Base-by-base conservation (phyloP, 2,113 vertebrate genomes). In the Macaca nemestrina region DNA sequence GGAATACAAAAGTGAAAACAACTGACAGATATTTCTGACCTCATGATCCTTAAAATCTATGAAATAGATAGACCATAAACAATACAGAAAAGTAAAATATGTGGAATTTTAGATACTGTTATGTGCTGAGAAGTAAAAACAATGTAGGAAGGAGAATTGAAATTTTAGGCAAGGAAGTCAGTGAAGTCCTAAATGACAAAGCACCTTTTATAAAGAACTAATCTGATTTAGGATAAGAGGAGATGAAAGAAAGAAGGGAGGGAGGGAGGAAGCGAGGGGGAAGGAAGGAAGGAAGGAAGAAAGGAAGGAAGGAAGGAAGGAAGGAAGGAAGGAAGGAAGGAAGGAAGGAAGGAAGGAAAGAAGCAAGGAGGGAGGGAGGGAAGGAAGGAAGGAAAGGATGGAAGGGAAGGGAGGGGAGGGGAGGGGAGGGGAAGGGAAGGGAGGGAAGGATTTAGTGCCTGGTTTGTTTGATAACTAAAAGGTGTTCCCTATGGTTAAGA, bases 201-300 rank as follows among this genome's bases (percentile, higher is more conserved):
- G 2, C 27, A 0, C 1, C 20, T 57, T 70, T 90, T 61, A 0
- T 40, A 79, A 93, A 88, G 11, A 88, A 59, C 40, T 38, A 30
- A 64, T n/a, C 70, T 70, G 13, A 55, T 52, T 85, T 23, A 76
- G 35, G 61, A 45, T 30, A 32, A 32, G 3, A 80, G 50, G 11
- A 79, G 64, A 20, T 30, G 64, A 55, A 61, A 67, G 43, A 52
- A 17, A 48, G 16, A 32, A 78, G 8, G 25, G 11, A 59, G 32
- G 5, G 3, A 35, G 25, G 1, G 10, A 78, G 32, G 2, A 82
- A 57, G 18, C 30, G 10, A 23, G 25, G 14, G 38, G 18, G 40
- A 12, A 2, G 1, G 2, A 35, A 12, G 0, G 11, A 22, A 43
- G 43, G 14, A 22, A 2, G 1, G 2, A 35, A 12, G 0, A 7